Evolutionary conservation across 1,140 invertebrate species (phyloP).

Genomic region (Eriocheir sinensis): DNA sequence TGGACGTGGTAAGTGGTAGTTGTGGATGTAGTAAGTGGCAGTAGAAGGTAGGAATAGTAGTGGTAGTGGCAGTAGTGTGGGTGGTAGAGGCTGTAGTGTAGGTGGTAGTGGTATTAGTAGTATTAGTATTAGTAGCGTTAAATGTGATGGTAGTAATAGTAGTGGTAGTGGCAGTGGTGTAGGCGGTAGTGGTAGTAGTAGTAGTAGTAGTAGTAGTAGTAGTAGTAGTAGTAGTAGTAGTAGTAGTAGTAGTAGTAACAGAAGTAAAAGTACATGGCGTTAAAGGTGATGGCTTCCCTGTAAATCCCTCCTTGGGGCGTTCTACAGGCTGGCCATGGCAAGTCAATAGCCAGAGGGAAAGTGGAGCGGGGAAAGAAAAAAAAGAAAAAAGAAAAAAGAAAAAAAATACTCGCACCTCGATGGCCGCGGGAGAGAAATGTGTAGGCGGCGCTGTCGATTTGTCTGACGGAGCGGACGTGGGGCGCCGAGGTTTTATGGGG

Average conservation of each 20-base stretch:
- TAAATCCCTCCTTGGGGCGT: not conserved
- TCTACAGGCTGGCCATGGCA: not conserved
- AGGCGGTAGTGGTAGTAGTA: not conserved
- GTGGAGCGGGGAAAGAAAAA: not conserved
- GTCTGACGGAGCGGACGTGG: too few relatives aligned
- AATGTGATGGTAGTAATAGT: not conserved
- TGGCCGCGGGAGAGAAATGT: not conserved
- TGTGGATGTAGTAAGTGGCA: not conserved
- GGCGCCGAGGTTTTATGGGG: too few relatives aligned
- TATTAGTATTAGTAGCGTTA: not conserved
- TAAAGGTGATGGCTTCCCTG: not conserved
- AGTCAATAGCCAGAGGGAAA: not conserved
- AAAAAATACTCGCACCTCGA: not conserved
- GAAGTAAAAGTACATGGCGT: not conserved
- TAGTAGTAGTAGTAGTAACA: slow-evolving; percentile 28
- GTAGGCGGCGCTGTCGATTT: too few relatives aligned
- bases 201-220: not conserved
- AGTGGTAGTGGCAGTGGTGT: not conserved
- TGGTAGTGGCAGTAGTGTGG: not conserved
- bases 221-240: slow-evolving; percentile 30
- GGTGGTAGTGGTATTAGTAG: not conserved
- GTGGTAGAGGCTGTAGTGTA: not conserved
- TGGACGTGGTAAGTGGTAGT: not conserved
- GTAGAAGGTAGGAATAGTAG: not conserved
- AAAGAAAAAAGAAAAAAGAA: not conserved